These are phyloP conservation scores for Monochamus saltuarius DNA, from an alignment of 1,140 invertebrate species.

Conservation along the genomic window DNA sequence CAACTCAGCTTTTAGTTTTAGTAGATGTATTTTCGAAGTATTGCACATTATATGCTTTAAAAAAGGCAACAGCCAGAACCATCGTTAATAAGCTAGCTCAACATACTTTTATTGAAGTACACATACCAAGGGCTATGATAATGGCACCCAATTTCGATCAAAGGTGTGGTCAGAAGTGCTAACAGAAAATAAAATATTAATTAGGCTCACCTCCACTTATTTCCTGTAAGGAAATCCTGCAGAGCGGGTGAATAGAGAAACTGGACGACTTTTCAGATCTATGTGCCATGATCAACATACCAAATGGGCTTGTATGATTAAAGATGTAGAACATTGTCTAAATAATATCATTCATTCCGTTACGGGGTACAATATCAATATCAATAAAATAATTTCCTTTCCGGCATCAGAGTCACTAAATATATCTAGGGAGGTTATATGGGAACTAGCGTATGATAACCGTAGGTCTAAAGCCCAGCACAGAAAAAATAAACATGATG, in stretches of 20 bases:
- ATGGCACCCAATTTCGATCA: background rate
- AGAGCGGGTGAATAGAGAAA: slow-evolving; percentile 2
- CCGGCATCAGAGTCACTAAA: too few species aligned
- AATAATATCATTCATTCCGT: slow-evolving; percentile 5
- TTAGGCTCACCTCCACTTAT: background rate
- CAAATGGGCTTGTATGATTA: background rate
- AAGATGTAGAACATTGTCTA: slow-evolving; percentile 8
- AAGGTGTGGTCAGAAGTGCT: background rate
- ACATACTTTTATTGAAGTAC: background rate
- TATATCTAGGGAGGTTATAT: too few species aligned
- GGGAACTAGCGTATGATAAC: too few species aligned
- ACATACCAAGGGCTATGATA: background rate
- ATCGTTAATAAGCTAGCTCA: background rate
- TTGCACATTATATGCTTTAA: background rate
- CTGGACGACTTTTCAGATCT: background rate
- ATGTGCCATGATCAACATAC: background rate
- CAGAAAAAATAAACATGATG: background rate
- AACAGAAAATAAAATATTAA: background rate
- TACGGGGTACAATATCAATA: slow-evolving; percentile 3
- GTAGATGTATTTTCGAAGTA: slow-evolving; percentile 2
- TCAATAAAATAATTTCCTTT: slow-evolving; percentile 3
- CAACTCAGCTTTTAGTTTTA: slow-evolving; percentile 6
- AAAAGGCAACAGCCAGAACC: background rate
- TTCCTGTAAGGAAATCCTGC: slow-evolving; percentile 4
- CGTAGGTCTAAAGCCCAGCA: background rate